Conservation (phyloP, 2,113 vertebrate species). For the Butorides virescens region DNA sequence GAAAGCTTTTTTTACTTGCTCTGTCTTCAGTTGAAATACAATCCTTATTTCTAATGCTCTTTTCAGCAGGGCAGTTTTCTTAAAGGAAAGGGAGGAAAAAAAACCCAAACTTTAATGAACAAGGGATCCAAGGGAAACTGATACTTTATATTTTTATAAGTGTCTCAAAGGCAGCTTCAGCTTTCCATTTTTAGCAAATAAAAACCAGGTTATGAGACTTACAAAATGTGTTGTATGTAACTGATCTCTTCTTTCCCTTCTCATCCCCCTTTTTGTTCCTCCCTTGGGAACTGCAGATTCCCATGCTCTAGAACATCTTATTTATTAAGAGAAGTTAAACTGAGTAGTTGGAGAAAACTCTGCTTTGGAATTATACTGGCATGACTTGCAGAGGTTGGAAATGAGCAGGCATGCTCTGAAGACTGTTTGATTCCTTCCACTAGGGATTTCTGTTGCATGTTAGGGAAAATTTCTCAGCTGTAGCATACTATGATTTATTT, state of each 20-base stretch:
- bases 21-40: constrained; percentile 52
- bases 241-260: background rate
- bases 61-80: constrained; percentile 29
- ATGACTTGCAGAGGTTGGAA: background rate
- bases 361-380: background rate
- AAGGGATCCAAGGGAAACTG: constrained; percentile 12
- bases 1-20: constrained; percentile 45
- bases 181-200: constrained; percentile 47
- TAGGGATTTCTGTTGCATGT: background rate
- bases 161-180: constrained; percentile 13
- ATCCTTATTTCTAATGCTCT: constrained; percentile 53
- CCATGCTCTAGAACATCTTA: background rate
- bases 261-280: background rate
- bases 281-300: background rate
- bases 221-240: background rate
- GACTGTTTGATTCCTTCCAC: background rate
- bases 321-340: background rate
- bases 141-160: background rate
- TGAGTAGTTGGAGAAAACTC: background rate
- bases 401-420: background rate
- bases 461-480: background rate
- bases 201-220: constrained; percentile 11
- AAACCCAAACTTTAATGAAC: constrained; percentile 20
- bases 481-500: background rate
- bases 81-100: background rate